A percentile compares a stretch with the other conserved stretches of the same genome.
Evolutionary conservation across 2,888 invertebrate genomes (phyloP).

Genomic region (Agonopterix subpropinquella): DNA sequence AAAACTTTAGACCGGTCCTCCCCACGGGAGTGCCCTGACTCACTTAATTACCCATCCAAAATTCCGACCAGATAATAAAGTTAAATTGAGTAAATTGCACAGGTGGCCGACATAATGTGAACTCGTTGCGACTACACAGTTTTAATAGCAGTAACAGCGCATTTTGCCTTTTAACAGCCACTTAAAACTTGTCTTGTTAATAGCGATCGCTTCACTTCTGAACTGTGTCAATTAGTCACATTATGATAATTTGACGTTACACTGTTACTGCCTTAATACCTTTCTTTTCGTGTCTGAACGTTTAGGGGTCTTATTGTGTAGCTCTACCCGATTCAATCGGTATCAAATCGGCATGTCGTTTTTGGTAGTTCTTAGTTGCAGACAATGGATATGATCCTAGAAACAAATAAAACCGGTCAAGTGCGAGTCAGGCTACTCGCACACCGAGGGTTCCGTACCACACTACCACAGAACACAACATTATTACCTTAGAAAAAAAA

Average conservation of each 20-base stretch:
- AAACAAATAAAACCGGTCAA: too few species aligned
- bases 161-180: conserved; percentile 32
- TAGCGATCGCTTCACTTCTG: conserved; percentile 13
- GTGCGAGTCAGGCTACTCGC: too few species aligned
- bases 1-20: conserved; percentile 28
- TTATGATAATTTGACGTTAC: conserved; percentile 8
- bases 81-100: conserved; percentile 58
- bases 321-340: too few species aligned
- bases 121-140: conserved; percentile 24
- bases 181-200: conserved; percentile 24
- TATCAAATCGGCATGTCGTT: too few species aligned
- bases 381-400: too few species aligned
- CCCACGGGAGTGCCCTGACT: conserved; percentile 26
- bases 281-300: not conserved
- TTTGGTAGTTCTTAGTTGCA: too few species aligned
- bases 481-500: too few species aligned
- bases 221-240: conserved; percentile 13
- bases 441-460: too few species aligned
- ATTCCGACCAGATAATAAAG: conserved; percentile 50
- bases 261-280: conserved; percentile 1
- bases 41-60: conserved; percentile 48
- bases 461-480: too few species aligned
- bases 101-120: conserved; percentile 41
- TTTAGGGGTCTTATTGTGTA: too few species aligned
- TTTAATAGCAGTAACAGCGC: conserved; percentile 33